These are phyloP conservation scores for Aphodius sticticus DNA, from an alignment of 2,888 invertebrate species.

Conservation along the genomic window DNA sequence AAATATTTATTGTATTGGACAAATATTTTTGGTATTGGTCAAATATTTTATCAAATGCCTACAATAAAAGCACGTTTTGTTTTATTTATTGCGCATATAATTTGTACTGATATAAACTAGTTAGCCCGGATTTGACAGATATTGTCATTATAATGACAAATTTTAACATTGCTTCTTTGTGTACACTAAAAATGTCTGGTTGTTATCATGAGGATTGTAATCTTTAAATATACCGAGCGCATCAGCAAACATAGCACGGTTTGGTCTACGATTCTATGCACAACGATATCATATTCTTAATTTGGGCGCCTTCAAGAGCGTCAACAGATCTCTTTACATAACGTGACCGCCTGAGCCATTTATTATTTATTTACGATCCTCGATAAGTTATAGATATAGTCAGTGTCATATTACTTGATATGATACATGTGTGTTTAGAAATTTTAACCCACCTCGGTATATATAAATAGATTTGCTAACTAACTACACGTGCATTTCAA, in stretches of 20 bases:
- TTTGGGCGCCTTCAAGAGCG: background rate
- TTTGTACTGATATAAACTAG: too few relatives aligned
- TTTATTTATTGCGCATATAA: too few relatives aligned
- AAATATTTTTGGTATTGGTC: too few relatives aligned
- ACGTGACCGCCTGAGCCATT: background rate
- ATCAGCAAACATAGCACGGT: background rate
- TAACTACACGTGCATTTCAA: too few relatives aligned
- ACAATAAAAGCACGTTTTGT: too few relatives aligned
- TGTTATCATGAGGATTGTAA: background rate
- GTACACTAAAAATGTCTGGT: background rate
- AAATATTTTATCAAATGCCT: too few relatives aligned
- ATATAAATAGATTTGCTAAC: background rate
- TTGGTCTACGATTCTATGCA: background rate
- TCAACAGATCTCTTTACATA: background rate
- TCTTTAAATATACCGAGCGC: background rate
- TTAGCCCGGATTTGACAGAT: too few relatives aligned
- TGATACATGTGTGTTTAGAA: background rate
- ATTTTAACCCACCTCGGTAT: background rate
- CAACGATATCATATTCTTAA: background rate
- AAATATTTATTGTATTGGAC: too few relatives aligned
- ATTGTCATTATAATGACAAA: too few relatives aligned
- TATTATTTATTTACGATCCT: background rate
- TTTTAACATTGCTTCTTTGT: background rate
- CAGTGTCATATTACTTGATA: background rate
- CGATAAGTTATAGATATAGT: slow-evolving; percentile 4